Percentiles rank a stretch among this genome's conserved stretches.
Evolutionary conservation across 2,797 vertebrate genomes (phyloP).

Genomic region (Enteromius viviparus): DNA sequence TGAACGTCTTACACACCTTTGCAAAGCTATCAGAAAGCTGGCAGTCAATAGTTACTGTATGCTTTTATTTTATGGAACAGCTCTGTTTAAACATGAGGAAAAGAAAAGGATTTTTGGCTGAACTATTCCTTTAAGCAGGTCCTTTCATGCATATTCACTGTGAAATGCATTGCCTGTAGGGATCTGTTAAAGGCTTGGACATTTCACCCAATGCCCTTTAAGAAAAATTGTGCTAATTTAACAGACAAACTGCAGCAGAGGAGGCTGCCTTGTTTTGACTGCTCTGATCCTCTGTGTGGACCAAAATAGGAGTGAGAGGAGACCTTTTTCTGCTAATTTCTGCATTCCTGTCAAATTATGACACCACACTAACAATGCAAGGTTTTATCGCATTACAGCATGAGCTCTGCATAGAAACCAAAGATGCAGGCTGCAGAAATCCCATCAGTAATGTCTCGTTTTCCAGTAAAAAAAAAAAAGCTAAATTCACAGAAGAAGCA

Average conservation of each 20-base stretch:
- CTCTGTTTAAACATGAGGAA: not conserved
- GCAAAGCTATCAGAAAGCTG: not conserved
- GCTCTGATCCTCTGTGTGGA: conserved; percentile 14
- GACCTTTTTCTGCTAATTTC: conserved; percentile 32
- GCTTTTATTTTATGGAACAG: not conserved
- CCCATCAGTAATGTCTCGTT: not conserved
- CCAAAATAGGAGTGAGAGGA: conserved; percentile 12
- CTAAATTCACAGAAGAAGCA: not conserved
- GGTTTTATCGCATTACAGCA: conserved; percentile 35
- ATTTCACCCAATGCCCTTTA: conserved; percentile 27
- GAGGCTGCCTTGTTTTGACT: not conserved
- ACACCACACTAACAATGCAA: conserved; percentile 22
- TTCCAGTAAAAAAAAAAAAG: not conserved
- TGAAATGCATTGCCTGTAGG: not conserved
- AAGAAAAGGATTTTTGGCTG: not conserved
- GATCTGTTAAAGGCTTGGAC: not conserved
- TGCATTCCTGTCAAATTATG: conserved; percentile 35
- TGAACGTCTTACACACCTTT: not conserved
- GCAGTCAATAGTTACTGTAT: not conserved
- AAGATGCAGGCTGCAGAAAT: not conserved
- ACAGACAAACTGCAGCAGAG: not conserved
- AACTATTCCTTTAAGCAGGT: not conserved
- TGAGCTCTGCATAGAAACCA: not conserved
- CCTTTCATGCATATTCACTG: conserved; percentile 1
- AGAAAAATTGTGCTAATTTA: conserved; percentile 18